These are phyloP conservation scores for Ceyx melanurus DNA, from an alignment of 2,113 vertebrate genomes.

Conservation along the genomic window DNA sequence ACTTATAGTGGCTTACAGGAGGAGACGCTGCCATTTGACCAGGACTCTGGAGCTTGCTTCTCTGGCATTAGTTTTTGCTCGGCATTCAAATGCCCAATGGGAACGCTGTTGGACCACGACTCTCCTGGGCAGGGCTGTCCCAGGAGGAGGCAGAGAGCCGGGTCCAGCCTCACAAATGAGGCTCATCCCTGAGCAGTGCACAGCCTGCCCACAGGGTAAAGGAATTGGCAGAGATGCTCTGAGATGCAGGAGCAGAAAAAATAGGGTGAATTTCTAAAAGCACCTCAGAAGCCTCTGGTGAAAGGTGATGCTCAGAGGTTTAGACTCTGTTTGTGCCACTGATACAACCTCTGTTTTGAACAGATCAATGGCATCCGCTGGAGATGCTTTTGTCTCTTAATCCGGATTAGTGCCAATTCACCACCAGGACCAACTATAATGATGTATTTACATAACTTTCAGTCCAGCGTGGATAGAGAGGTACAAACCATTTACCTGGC, in stretches of 20 bases:
- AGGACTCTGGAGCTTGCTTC: background rate
- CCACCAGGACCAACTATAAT: constrained; percentile 4
- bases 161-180: background rate
- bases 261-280: accelerated
- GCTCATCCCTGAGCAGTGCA: background rate
- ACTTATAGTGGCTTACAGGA: background rate
- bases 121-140: background rate
- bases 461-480: constrained; percentile 12
- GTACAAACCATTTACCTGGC: constrained; percentile 22
- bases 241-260: background rate
- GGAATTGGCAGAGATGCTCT: background rate
- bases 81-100: accelerated
- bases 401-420: background rate
- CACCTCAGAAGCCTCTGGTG: accelerated
- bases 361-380: background rate
- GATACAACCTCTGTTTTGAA: background rate
- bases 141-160: background rate
- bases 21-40: accelerated
- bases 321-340: accelerated
- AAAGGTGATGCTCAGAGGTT: background rate
- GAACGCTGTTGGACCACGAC: background rate
- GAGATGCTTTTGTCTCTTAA: background rate
- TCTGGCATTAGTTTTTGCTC: background rate
- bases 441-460: background rate
- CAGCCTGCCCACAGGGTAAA: background rate